A percentile compares a stretch with the other conserved stretches of the same genome.
These are phyloP conservation scores for Ptilonorhynchus violaceus DNA, from an alignment of 2,113 vertebrate genomes.

Conservation along the genomic window DNA sequence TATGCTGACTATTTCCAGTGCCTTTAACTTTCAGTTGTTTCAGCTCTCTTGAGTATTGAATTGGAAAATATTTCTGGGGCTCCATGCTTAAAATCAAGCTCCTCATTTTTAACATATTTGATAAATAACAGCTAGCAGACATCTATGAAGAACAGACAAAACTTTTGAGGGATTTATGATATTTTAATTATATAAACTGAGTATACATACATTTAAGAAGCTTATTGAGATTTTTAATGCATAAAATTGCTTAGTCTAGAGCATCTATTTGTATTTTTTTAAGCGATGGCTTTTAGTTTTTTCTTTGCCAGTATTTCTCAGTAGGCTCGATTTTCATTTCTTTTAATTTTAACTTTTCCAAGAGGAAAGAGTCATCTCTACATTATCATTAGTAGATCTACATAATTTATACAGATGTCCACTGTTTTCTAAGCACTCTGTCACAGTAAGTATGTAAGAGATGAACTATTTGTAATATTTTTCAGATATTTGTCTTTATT, in stretches of 20 bases:
- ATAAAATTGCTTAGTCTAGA: neutral
- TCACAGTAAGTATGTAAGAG: neutral
- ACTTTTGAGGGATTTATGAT: neutral
- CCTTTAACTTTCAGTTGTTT: neutral
- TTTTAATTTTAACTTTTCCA: neutral
- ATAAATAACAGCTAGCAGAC: neutral
- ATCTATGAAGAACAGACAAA: neutral
- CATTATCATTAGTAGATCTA: neutral
- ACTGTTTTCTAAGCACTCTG: neutral
- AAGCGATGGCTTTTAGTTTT: accelerated
- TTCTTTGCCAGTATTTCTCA: neutral
- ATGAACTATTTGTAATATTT: neutral
- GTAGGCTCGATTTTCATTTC: neutral
- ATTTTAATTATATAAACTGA: neutral
- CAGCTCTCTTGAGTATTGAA: neutral
- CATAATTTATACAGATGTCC: neutral
- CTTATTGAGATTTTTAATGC: neutral
- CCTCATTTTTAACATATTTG: neutral
- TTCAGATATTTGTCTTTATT: neutral
- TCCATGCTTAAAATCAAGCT: neutral
- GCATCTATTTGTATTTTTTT: neutral
- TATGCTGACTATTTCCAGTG: neutral
- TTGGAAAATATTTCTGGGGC: neutral
- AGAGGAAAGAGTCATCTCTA: neutral
- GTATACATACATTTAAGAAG: neutral